phyloP scores from a whole-genome alignment of 2,888 invertebrate species.

The Poecilobothrus nobilitatus region DNA sequence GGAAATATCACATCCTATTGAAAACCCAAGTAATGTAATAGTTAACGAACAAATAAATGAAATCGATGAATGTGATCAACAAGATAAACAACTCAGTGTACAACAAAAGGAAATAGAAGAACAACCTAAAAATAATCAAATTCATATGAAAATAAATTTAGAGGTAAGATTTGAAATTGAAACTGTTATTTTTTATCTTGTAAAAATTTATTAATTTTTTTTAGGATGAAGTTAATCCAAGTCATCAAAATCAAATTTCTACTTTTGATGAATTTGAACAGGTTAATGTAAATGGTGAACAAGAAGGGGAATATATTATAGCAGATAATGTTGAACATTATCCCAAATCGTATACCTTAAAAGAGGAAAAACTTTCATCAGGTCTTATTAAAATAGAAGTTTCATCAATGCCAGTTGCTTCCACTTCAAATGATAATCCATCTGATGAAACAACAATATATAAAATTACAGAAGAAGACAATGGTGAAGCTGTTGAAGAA shows the following conservation, averaged over 20 bases:
- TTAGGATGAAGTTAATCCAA: background rate
- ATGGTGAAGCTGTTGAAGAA: background rate
- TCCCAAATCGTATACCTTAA: conserved; percentile 21
- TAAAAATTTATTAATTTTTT: background rate
- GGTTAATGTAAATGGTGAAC: background rate
- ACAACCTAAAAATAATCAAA: background rate
- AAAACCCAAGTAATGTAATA: conserved; percentile 16
- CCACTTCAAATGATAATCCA: background rate
- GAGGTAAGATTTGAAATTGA: background rate
- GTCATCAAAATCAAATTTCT: background rate
- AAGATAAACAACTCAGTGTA: conserved; percentile 28
- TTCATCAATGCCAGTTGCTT: background rate
- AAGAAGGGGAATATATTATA: conserved; percentile 33
- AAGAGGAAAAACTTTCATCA: conserved; percentile 24
- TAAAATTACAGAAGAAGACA: background rate
- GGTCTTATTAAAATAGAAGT: background rate
- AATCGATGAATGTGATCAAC: conserved; percentile 29
- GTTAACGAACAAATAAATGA: conserved; percentile 27
- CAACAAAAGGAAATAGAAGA: conserved; percentile 16
- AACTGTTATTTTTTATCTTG: background rate
- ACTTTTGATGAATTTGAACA: background rate
- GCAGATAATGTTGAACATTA: conserved; percentile 33
- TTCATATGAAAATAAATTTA: background rate
- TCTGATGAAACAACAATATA: background rate
- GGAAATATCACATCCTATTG: conserved; percentile 19